Base-by-base conservation (phyloP, 1,140 invertebrate species). In the Bombus terrestris region DNA sequence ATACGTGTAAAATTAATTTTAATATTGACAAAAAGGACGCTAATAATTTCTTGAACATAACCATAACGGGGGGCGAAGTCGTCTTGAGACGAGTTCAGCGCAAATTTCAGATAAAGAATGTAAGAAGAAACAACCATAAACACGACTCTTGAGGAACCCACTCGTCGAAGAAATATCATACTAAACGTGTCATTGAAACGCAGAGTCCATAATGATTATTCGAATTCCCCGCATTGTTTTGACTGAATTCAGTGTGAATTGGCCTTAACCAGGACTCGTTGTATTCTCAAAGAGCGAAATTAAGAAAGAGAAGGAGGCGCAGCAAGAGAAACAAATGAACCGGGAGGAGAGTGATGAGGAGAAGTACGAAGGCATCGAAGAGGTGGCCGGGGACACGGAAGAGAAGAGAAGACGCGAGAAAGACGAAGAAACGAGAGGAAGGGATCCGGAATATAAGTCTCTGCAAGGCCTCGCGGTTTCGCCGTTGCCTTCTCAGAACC, bases 401-500 rank as follows among this genome's bases (percentile, higher is more conserved):
- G 82, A 90, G 82, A 86, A 87, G 86, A 37, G 68, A 74, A 37
- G 75, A 90, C 64, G 71, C 64, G 77, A 84, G 83, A 86, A 64
- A 88, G 82, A 90, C 81, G 89, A 90, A 83, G 88, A 87, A 72
- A 78, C 74, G 39, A 84, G 79, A 87, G 89, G 86, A 82, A 87
- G 88, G 78, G 88, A 37, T 79, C 59, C 72, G 78, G 35, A 69
- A 81, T 76, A 64, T 72, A 83, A 86, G 78, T 69, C 53, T 75
- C 47, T 83, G 88, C 88, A 87, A 89, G 81, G 78, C 83, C 88
- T 90, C 79, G 82, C 88, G 85, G 57, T 88, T 90, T 86, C 80
- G 78, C 57, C 85, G 91, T 92, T 91, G 89, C 89, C 80, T 89
- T 92, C 89, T 89, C 91, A 81, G 92, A 92, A 93, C 87, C 89